A percentile compares a stretch with the other conserved stretches of the same genome.
Evolutionary conservation across 2,888 invertebrate genomes (phyloP).

Genomic region (Rhingia campestris): DNA sequence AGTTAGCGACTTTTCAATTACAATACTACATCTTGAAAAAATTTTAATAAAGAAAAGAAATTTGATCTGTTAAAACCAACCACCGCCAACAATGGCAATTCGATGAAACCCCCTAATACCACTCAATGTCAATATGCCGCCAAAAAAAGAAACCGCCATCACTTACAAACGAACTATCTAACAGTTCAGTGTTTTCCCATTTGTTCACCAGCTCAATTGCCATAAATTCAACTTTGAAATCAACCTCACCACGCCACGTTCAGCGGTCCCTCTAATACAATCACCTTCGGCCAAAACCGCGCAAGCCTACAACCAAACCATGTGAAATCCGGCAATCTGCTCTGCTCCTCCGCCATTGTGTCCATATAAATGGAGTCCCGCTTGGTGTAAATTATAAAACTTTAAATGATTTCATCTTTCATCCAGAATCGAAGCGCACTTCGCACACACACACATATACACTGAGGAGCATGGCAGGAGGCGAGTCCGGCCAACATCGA

Average conservation of each 20-base stretch:
- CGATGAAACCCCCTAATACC: too few species aligned
- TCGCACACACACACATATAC: conserved; percentile 12
- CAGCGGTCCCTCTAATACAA: background rate
- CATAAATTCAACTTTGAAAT: conserved; percentile 35
- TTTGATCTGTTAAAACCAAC: too few species aligned
- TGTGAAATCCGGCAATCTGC: conserved; percentile 25
- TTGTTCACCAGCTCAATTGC: conserved; percentile 1
- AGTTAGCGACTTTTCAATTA: too few species aligned
- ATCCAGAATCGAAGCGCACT: conserved; percentile 66
- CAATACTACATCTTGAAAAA: too few species aligned
- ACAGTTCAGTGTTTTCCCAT: conserved; percentile 21
- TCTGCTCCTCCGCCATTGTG: background rate
- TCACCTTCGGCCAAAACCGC: background rate
- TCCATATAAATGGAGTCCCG: conserved; percentile 21
- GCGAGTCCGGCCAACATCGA: conserved; percentile 78
- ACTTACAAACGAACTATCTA: conserved; percentile 8
- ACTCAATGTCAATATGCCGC: too few species aligned
- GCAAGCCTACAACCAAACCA: background rate
- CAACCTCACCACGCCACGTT: conserved; percentile 11
- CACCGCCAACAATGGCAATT: too few species aligned
- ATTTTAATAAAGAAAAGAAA: too few species aligned
- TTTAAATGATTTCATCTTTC: conserved; percentile 81
- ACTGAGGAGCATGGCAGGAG: conserved; percentile 44
- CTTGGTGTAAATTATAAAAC: conserved; percentile 66
- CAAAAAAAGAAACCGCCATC: background rate